These are phyloP conservation scores for Neofelis nebulosa DNA, from an alignment of 2,113 vertebrate species.

Conservation along the genomic window DNA sequence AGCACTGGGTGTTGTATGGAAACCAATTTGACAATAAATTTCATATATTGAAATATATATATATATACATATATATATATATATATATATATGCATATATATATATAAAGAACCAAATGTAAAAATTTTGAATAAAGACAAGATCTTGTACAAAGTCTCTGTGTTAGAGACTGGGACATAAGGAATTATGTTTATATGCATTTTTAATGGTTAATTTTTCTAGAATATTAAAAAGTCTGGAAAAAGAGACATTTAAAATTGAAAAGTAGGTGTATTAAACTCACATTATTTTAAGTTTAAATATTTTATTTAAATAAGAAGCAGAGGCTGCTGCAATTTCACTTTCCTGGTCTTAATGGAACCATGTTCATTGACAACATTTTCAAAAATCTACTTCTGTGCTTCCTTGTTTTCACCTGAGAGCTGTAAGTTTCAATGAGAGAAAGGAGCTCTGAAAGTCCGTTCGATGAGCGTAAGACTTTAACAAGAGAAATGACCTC, in stretches of 20 bases:
- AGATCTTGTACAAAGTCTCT: not conserved
- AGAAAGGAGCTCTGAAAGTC: not conserved
- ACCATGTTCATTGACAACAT: not conserved
- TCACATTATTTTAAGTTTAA: not conserved
- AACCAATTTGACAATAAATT: too few species aligned
- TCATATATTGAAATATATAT: too few species aligned
- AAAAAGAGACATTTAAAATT: not conserved
- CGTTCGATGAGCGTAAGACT: not conserved
- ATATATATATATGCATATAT: too few species aligned
- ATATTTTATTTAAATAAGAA: not conserved
- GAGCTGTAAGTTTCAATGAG: not conserved
- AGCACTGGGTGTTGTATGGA: too few species aligned
- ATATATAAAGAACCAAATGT: not conserved
- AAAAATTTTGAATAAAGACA: not conserved
- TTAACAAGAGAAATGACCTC: not conserved
- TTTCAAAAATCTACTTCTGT: not conserved
- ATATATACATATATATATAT: too few species aligned
- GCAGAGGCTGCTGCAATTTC: not conserved
- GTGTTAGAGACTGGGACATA: not conserved
- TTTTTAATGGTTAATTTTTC: not conserved
- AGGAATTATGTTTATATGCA: not conserved
- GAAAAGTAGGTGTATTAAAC: not conserved
- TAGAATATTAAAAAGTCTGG: not conserved
- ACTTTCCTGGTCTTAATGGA: not conserved
- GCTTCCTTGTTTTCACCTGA: not conserved